Evolutionary conservation across 2,797 vertebrate species (phyloP).

Genomic region (Macropodus opercularis): DNA sequence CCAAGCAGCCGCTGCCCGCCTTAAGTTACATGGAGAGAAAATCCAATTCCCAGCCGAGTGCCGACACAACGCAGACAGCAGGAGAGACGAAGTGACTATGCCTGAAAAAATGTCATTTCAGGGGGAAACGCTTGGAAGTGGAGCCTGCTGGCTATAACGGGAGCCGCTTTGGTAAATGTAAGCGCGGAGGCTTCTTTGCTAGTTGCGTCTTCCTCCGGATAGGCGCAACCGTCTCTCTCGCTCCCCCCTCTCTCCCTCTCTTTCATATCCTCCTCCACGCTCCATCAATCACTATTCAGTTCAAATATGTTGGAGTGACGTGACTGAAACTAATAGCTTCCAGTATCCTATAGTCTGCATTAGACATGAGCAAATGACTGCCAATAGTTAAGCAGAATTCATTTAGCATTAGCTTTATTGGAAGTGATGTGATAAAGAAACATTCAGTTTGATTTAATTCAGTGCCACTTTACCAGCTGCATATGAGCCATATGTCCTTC

Average conservation of each 20-base stretch:
- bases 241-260: constrained; percentile 21
- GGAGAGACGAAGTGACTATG: not conserved
- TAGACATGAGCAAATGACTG: constrained; percentile 34
- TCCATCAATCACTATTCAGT: constrained; percentile 63
- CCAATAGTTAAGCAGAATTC: constrained; percentile 42
- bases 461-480: constrained; percentile 27
- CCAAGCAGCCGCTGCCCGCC: constrained; percentile 44
- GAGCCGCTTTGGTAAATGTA: constrained; percentile 62
- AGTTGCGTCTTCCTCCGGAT: constrained; percentile 62
- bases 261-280: constrained; percentile 22
- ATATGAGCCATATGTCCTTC: constrained; percentile 5
- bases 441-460: constrained; percentile 49
- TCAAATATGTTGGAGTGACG: constrained; percentile 59
- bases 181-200: constrained; percentile 64
- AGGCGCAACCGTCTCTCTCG: constrained; percentile 37
- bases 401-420: constrained; percentile 44
- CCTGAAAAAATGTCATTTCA: constrained; percentile 16
- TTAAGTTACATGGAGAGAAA: constrained; percentile 57
- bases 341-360: constrained; percentile 21
- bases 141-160: constrained; percentile 45
- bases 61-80: constrained; percentile 1
- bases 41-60: constrained; percentile 49
- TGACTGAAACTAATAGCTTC: constrained; percentile 26
- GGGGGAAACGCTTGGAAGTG: constrained; percentile 14
- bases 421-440: constrained; percentile 52